These are phyloP conservation scores for Lasioglossum albipes DNA, from an alignment of 1,140 invertebrate genomes.

Conservation along the genomic window DNA sequence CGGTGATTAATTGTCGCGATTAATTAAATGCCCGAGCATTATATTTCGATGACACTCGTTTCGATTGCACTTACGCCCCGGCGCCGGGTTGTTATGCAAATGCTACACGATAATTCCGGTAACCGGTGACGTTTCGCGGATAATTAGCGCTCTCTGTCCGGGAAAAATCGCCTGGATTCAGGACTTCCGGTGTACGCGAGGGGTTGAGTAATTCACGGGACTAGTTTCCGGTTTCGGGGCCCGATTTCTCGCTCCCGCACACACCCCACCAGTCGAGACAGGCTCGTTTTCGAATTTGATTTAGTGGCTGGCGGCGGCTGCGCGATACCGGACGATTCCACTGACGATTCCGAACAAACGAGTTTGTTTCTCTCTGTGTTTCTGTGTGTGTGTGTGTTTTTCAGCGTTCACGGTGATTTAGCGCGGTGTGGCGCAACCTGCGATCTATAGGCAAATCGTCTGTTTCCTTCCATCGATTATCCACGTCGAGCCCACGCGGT, in stretches of 20 bases:
- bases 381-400: no score
- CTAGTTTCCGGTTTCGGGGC: conserved; percentile 1
- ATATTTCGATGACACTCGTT: conserved; percentile 40
- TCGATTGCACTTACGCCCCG: conserved; percentile 35
- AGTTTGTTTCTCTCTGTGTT: neutral
- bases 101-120: neutral
- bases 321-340: neutral
- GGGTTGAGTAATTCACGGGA: conserved; percentile 14
- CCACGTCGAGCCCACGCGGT: neutral
- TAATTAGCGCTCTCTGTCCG: conserved; percentile 28
- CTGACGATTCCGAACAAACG: neutral
- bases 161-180: conserved; percentile 15
- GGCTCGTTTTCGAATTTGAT: conserved; percentile 25
- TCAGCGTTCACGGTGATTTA: neutral
- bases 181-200: neutral
- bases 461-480: neutral
- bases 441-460: neutral
- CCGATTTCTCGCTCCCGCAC: neutral
- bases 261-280: neutral
- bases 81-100: conserved; percentile 42
- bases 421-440: neutral
- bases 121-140: conserved; percentile 29
- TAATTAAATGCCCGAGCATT: conserved; percentile 15
- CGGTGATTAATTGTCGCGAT: conserved; percentile 32
- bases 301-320: neutral